Conservation (phyloP, 2,888 invertebrate genomes). For the Camponotus fellah region DNA sequence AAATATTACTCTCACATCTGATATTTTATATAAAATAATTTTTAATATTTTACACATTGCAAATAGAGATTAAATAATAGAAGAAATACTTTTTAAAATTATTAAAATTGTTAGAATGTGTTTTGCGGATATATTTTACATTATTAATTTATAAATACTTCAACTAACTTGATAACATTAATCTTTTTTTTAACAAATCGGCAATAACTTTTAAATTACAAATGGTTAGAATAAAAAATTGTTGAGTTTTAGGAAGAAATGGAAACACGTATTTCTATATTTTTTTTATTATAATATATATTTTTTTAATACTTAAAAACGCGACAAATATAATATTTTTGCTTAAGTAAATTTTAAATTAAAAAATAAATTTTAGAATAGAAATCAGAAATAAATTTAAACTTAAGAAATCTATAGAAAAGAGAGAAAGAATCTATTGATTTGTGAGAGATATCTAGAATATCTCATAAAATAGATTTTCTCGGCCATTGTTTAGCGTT, state of each 20-base stretch:
- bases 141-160: not conserved
- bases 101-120: not conserved
- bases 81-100: not conserved
- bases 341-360: not conserved
- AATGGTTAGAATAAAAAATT: not conserved
- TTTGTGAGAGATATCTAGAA: not conserved
- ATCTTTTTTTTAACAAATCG: not conserved
- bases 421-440: not conserved
- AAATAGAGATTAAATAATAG: not conserved
- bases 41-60: not conserved
- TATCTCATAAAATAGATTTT: conserved; percentile 1
- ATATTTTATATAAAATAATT: not conserved
- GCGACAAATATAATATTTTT: not conserved
- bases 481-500: not conserved
- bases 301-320: not conserved
- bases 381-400: not conserved
- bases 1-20: not conserved
- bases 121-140: not conserved
- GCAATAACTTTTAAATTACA: not conserved
- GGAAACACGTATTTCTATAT: not conserved
- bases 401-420: not conserved
- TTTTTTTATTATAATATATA: not conserved
- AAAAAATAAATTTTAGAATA: too few species aligned
- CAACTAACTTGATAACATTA: not conserved
- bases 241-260: not conserved